These are phyloP conservation scores for Eupithecia pulchellata DNA, from an alignment of 2,888 invertebrate species.

Conservation along the genomic window DNA sequence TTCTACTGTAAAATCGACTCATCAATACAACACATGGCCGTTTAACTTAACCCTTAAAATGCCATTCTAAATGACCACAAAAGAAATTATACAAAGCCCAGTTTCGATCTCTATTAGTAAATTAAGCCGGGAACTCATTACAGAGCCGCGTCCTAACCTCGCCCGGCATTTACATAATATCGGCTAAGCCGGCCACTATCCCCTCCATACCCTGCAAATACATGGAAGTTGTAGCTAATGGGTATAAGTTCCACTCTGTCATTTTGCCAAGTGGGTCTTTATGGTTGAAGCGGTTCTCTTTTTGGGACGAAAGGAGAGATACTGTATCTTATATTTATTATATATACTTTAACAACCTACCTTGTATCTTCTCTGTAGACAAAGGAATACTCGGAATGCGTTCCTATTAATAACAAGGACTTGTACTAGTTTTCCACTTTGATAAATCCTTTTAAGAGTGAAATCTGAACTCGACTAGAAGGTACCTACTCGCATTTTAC, in stretches of 20 bases:
- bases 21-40: neutral
- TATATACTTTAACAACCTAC: too few species aligned
- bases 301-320: neutral
- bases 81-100: slow-evolving; percentile 14
- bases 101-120: slow-evolving; percentile 31
- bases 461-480: too few species aligned
- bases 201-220: neutral
- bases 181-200: slow-evolving; percentile 32
- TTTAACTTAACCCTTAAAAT: neutral
- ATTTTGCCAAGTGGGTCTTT: slow-evolving; percentile 3
- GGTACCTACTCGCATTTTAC: too few species aligned
- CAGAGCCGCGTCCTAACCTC: slow-evolving; percentile 28
- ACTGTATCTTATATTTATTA: too few species aligned
- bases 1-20: neutral
- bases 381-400: too few species aligned
- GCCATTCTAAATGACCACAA: neutral
- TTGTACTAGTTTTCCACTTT: too few species aligned
- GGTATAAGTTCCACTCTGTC: neutral
- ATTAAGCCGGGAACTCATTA: slow-evolving; percentile 33
- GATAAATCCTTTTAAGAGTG: too few species aligned
- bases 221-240: slow-evolving; percentile 11
- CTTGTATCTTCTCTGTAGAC: too few species aligned
- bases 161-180: slow-evolving; percentile 38
- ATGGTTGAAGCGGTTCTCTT: neutral
- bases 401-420: too few species aligned